Evolutionary conservation across 2,797 vertebrate species (phyloP), one percentile per base, ranked within the genome.

Genomic region (Propithecus perrieri): DNA sequence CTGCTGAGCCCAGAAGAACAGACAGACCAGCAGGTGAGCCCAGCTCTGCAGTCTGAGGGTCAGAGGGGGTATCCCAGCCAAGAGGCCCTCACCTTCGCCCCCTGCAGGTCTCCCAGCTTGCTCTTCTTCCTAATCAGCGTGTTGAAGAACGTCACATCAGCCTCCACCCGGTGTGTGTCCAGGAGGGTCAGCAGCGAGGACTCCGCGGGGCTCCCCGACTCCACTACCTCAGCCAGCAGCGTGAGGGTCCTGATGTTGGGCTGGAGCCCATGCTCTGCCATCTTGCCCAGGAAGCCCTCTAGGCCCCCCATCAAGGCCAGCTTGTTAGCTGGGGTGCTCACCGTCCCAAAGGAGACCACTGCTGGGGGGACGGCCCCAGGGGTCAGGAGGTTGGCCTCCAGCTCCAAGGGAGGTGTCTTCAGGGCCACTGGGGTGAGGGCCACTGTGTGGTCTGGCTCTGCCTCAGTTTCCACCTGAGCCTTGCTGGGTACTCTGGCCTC

Each of bases 101-200:
- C 99, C n/a, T 99, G 98, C 85, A 99, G 97, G 94, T 99, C 98
- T 33, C 99, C 98, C 17, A 85, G 95, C 98, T 98, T 99, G 83
- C 99, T 99, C 38, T 98, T 98, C 96, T 98, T 99, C 94, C 99
- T 99, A 90, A 99, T 98, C 97, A 99, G 98, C 0, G 99, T 98
- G 94, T 99, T 99, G 94, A 99, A 99, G 97, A 99, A 99, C 0
- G 98, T 98, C 3, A 99, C 92, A 2, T 99, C 99, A 0, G 99
- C 98, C 97, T 99, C 99, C 81, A 99, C 96, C 4, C 97, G 94
- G 89, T 99, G 95, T 20, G 97, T 81, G 43, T 99, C 99, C 87
- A 99, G 98, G 1, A 98, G 67, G 1, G 95, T 95, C 93, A 99
- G 96, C 94, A 99, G 96, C 13, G 98, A 97, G 79, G 98, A 97